Evolutionary conservation across 2,797 vertebrate genomes (phyloP).

Genomic region (Danio tinwini): DNA sequence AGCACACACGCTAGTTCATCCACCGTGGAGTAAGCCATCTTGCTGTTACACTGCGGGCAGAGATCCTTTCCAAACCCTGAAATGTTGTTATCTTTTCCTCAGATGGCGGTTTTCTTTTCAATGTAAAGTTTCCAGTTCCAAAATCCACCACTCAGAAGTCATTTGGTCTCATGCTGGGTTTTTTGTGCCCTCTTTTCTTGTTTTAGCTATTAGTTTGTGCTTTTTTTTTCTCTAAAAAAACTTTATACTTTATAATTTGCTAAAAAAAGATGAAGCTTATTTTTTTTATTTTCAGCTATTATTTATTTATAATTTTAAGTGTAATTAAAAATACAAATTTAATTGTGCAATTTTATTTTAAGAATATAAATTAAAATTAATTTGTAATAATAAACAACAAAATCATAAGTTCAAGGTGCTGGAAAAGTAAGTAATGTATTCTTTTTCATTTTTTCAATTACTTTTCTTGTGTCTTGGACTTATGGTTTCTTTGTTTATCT

Average conservation of each 20-base stretch:
- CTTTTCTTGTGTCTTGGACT: no score
- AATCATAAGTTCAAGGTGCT: no score
- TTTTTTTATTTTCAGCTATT: not conserved
- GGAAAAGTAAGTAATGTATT: no score
- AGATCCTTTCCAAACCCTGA: constrained; percentile 17
- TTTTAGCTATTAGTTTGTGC: not conserved
- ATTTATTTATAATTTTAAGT: no score
- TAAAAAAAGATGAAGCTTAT: not conserved
- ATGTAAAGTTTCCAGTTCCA: not conserved
- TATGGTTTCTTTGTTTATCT: no score
- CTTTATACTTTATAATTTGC: no score
- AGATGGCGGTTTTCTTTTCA: not conserved
- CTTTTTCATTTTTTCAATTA: no score
- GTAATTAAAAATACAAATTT: no score
- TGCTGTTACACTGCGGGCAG: constrained; percentile 10
- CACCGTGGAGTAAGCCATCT: not conserved
- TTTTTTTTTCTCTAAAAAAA: not conserved
- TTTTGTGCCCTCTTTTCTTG: not conserved
- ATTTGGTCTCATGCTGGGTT: not conserved
- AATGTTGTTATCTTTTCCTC: not conserved
- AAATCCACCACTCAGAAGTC: not conserved
- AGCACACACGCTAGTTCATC: constrained; percentile 22
- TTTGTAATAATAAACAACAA: no score
- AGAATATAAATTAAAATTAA: no score
- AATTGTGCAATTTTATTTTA: no score